Conservation (phyloP, 1,140 invertebrate genomes). For the Drosophila navojoa region DNA sequence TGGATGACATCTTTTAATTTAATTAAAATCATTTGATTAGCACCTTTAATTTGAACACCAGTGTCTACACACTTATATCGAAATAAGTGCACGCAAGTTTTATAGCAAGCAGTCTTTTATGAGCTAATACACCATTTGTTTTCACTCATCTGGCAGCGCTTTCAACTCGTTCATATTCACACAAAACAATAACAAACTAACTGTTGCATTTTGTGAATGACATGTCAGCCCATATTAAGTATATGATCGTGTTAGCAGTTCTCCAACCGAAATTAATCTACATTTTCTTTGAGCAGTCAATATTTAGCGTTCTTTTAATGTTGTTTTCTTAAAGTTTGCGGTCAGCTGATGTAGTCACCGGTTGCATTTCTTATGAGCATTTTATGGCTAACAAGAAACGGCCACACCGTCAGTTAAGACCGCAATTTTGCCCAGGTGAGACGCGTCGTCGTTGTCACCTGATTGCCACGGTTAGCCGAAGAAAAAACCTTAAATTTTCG, state of each 20-base stretch:
- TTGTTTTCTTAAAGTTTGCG: not conserved
- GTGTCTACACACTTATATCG: not conserved
- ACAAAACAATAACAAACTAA: not conserved
- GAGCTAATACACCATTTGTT: not conserved
- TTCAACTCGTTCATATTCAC: not conserved
- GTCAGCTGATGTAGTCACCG: slow-evolving; percentile 30
- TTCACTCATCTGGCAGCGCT: slow-evolving; percentile 15
- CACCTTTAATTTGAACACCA: not conserved
- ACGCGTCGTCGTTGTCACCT: slow-evolving; percentile 44
- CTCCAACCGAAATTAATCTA: no score
- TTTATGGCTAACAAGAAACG: not conserved
- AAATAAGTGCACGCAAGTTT: not conserved
- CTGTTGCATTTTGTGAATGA: not conserved
- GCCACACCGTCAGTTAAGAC: slow-evolving; percentile 36
- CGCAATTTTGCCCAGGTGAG: slow-evolving; percentile 47
- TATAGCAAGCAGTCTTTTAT: slow-evolving; percentile 17
- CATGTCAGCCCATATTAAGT: no score
- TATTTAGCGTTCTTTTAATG: no score
- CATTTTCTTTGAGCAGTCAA: no score
- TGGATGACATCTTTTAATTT: slow-evolving; percentile 16
- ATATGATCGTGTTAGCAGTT: no score
- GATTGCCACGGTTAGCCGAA: slow-evolving; percentile 24
- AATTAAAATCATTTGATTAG: slow-evolving; percentile 18
- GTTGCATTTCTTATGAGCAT: slow-evolving; percentile 33
- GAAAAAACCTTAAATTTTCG: slow-evolving; percentile 28